These are phyloP conservation scores for Chrysomela aeneicollis DNA, from an alignment of 2,888 invertebrate genomes.

Conservation along the genomic window DNA sequence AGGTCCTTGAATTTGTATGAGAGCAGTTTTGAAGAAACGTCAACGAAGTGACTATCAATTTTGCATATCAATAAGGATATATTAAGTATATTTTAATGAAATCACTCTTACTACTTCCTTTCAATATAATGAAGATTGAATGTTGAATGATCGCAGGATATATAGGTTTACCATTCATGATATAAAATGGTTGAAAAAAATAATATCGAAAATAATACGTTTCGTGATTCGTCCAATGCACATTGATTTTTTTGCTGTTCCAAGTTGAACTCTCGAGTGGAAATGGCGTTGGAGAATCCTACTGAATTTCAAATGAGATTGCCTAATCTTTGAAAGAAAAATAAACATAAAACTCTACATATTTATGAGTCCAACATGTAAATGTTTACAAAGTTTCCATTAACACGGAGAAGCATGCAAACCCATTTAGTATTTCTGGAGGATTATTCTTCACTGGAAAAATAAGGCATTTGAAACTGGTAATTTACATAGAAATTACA, in stretches of 20 bases:
- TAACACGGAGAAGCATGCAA: conserved; percentile 31
- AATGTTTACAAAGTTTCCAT: background rate
- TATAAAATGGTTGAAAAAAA: too few relatives aligned
- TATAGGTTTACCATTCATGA: too few relatives aligned
- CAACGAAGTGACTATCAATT: too few relatives aligned
- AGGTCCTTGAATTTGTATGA: too few relatives aligned
- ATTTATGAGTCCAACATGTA: conserved; percentile 2
- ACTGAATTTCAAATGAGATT: background rate
- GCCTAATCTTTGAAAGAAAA: conserved; percentile 2
- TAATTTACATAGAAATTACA: conserved; percentile 43
- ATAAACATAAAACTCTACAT: conserved; percentile 4
- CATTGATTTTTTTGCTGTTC: background rate
- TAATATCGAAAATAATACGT: too few relatives aligned
- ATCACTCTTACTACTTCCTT: too few relatives aligned
- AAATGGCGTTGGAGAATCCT: background rate
- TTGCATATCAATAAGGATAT: too few relatives aligned
- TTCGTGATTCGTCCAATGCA: too few relatives aligned
- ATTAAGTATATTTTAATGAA: too few relatives aligned
- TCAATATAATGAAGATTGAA: too few relatives aligned
- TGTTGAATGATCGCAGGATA: too few relatives aligned
- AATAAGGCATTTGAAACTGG: conserved; percentile 36
- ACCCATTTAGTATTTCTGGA: conserved; percentile 24
- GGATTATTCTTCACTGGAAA: conserved; percentile 33
- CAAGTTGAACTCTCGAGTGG: background rate
- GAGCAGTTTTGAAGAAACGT: too few relatives aligned